Evolutionary conservation across 2,888 invertebrate species (phyloP).

Genomic region (Cecidostiba fungosa): DNA sequence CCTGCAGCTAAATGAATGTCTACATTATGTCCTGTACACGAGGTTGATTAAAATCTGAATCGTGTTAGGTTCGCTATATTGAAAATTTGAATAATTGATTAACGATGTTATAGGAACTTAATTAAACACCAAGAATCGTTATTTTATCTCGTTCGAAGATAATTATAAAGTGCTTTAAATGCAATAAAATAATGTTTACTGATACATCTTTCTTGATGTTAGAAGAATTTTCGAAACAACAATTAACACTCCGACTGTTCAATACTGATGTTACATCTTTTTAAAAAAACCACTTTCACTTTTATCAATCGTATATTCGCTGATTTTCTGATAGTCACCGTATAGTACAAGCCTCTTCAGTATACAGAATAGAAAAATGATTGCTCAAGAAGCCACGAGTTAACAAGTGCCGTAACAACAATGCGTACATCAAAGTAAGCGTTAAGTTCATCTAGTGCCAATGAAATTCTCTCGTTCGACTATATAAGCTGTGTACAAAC

Average conservation of each 20-base stretch:
- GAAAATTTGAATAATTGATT: constrained; percentile 20
- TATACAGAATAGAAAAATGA: not conserved
- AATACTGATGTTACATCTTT: not conserved
- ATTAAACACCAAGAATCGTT: not conserved
- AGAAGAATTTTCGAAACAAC: too few relatives aligned
- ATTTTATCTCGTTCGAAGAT: not conserved
- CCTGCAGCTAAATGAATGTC: not conserved
- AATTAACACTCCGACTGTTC: not conserved
- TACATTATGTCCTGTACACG: not conserved
- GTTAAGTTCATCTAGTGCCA: not conserved
- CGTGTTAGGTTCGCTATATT: not conserved
- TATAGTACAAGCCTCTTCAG: not conserved
- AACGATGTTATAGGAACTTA: not conserved
- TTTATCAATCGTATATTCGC: not conserved
- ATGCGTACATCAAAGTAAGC: not conserved
- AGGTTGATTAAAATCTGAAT: constrained; percentile 2
- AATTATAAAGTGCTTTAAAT: too few relatives aligned
- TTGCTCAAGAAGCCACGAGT: constrained; percentile 25
- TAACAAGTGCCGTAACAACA: constrained; percentile 37
- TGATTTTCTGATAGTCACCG: not conserved
- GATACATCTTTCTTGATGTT: too few relatives aligned
- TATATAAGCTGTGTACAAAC: not conserved
- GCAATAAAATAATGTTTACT: too few relatives aligned
- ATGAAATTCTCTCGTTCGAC: not conserved
- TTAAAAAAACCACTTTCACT: constrained; percentile 14